Base-by-base conservation (phyloP, 2,797 vertebrate species). In the Sebastes dallii region DNA sequence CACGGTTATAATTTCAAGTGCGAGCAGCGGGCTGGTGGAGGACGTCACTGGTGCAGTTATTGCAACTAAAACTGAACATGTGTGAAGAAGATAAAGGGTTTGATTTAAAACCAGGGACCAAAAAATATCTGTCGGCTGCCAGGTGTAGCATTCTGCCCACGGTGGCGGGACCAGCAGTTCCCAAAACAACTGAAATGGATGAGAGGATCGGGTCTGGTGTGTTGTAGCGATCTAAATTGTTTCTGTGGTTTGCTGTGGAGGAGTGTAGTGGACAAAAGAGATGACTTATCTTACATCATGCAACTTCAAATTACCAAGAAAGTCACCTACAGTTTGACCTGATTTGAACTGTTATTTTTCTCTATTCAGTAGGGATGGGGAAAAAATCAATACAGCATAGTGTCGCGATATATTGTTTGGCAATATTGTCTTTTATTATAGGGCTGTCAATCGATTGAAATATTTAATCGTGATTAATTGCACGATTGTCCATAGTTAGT, bases 11-110 rank as follows among this genome's bases (percentile, higher is more conserved):
- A 29, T 67, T 60, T 66, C 6, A 55, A 58, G 75, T 58, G 59
- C 4, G 11, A 32, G 60, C 61, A 36, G 60, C 7, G 29, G 76
- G 74, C 72, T 60, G 64, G 11, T 72, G 77, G 66, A 24, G 39
- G 67, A 18, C 27, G 67, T 66, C 69, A 72, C 78, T 16, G 78
- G 81, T 82, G 87, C 84, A 72, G 71, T 50, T 82, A 75, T 22
- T 73, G 84, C 42, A 76, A 66, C 82, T 52, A 10, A 82, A 89
- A 78, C 65, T 71, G 55, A 75, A 84, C 80, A 64, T 90, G 85
- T 88, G 81, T 81, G 77, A 89, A 80, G 73, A 74, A 84, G 86
- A 91, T 90, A 90, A 91, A 89, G 59, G 13, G 22, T 79, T 79
- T 85, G 81, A 87, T 88, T 87, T 73, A 61, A 88, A 90, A 84